Percentiles rank a stretch among this genome's conserved stretches.
Evolutionary conservation across 2,113 vertebrate species (phyloP).

Genomic region (Bettongia penicillata): DNA sequence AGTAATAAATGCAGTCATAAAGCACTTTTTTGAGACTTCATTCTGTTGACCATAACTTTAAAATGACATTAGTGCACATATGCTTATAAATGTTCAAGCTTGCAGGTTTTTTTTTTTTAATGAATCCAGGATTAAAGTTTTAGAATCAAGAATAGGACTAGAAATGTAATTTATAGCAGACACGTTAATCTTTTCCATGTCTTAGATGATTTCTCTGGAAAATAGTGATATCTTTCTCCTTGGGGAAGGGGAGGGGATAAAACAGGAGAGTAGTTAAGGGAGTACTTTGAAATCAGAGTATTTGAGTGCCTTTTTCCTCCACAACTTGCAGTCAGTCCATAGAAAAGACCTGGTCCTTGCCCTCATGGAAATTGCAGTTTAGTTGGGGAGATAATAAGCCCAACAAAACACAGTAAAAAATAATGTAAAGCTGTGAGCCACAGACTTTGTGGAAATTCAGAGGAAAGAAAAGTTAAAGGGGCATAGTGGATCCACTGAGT

Average conservation of each 20-base stretch:
- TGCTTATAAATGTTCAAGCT: not conserved
- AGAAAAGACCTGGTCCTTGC: slow-evolving; percentile 19
- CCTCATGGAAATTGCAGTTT: slow-evolving; percentile 42
- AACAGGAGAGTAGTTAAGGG: not conserved
- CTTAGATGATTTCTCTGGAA: not conserved
- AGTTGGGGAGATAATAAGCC: slow-evolving; percentile 33
- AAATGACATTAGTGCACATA: not conserved
- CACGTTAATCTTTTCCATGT: not conserved
- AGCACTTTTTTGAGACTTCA: slow-evolving; percentile 21
- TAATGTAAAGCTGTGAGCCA: slow-evolving; percentile 10
- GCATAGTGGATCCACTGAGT: not conserved
- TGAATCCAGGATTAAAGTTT: not conserved
- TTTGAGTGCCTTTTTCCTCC: not conserved
- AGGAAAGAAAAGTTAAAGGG: not conserved
- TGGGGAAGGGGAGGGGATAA: not conserved
- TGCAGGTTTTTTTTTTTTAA: not conserved
- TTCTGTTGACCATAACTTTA: not conserved
- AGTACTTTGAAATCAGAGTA: not conserved
- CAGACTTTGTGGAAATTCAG: not conserved
- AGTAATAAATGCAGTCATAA: not conserved
- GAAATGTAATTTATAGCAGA: not conserved
- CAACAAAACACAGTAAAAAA: slow-evolving; percentile 3
- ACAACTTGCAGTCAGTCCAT: not conserved
- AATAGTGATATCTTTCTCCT: not conserved
- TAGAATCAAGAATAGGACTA: slow-evolving; percentile 35